A percentile compares a stretch with the other conserved stretches of the same genome.
Evolutionary conservation across 2,888 invertebrate species (phyloP).

Genomic region (Patella depressa): DNA sequence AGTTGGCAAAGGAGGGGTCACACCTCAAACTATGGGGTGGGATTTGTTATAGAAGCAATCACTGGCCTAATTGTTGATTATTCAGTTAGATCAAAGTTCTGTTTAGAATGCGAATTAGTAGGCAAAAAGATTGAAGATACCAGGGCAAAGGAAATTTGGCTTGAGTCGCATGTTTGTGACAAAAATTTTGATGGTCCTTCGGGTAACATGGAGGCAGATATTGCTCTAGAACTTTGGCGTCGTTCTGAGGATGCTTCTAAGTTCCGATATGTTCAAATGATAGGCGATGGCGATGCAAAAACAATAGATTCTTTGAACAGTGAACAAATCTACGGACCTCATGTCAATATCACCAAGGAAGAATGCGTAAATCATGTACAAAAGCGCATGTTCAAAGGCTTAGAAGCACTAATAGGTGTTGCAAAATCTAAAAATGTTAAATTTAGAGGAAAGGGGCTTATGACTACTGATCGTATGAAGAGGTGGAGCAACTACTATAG

Average conservation of each 20-base stretch:
- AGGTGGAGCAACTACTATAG: neutral
- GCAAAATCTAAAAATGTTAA: neutral
- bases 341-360: neutral
- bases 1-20: neutral
- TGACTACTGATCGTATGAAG: neutral
- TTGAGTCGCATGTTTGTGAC: no score
- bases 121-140: neutral
- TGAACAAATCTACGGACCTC: constrained; percentile 4
- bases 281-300: constrained; percentile 16
- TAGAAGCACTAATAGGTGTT: neutral
- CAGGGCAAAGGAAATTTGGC: neutral
- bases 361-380: constrained; percentile 21
- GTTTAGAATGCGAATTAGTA: constrained; percentile 14
- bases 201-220: no score
- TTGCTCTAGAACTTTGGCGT: no score
- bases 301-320: constrained; percentile 2
- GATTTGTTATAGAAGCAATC: neutral
- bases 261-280: constrained; percentile 16
- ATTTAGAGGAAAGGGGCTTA: neutral
- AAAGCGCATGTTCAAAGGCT: constrained; percentile 23
- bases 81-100: constrained; percentile 6
- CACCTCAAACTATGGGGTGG: neutral
- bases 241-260: neutral
- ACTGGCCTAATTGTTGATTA: neutral
- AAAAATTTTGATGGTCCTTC: no score